Base-by-base conservation (phyloP, 1,140 invertebrate species). In the Drosophila pruinosa region DNA sequence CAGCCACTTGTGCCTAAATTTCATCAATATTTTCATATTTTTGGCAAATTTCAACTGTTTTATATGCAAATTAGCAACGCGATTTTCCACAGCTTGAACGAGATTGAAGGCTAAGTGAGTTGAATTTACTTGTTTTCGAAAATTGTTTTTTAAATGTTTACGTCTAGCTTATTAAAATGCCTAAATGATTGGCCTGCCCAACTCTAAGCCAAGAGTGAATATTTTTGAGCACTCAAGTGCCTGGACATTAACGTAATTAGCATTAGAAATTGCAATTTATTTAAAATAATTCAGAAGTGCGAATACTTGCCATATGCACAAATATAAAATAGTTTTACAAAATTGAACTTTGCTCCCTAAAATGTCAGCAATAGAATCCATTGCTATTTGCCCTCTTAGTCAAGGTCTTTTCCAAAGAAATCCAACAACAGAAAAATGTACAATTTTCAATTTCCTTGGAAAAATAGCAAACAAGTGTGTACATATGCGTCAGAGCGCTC, bases 21-120 rank as follows among this genome's bases (percentile, higher is more conserved):
- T 86, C 75, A 86, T 88, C 88, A 90, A 90, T 90, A 89, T 90
- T 89, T 65, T 81, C 71, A 83, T 69, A 85, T 85, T 89, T 78
- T 71, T 75, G 59, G 56, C 59, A 78, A 75, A 89, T 47, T 89
- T 90, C 79, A 89, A 89, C 85, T 91, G 85, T 83, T 91, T 91
- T 91, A 91, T 90, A 91, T 91, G 90, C 82, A 91, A 91, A 91
- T 91, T 89, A 90, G 89, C 77, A 79, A 65, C 59, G 58, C 83
- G 75, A 81, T 81, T 78, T 83, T 68, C 50, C 74, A 77, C 79
- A 63, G 73, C 63, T 70, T 75, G 74, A 47, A 50, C 14, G 36
- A 53, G 31, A 52, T 45, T 45, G 26, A 10, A n/a, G 48, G 15
- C 8, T 45, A 21, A 72, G 34, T 56, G 52, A 61, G 15, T 53